Conservation (phyloP, 2,888 invertebrate species). For the Stenolophus ochropezus region DNA sequence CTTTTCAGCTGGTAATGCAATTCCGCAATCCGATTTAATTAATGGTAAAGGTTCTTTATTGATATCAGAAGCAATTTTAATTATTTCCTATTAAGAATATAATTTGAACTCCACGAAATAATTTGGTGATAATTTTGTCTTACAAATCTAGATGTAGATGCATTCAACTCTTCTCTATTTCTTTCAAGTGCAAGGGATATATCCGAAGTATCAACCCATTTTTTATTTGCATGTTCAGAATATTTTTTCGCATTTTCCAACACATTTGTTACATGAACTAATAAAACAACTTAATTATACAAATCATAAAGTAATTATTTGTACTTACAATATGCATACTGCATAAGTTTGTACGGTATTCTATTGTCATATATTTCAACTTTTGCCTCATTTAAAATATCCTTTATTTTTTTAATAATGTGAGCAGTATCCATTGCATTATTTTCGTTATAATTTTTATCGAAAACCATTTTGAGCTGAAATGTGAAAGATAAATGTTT, state of each 20-base stretch:
- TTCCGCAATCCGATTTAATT: constrained; percentile 23
- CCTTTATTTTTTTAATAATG: constrained; percentile 10
- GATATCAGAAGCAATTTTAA: constrained; percentile 59
- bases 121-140: too few species aligned
- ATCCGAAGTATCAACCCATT: constrained; percentile 52
- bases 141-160: constrained; percentile 48
- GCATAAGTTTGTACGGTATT: constrained; percentile 52
- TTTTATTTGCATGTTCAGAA: constrained; percentile 60
- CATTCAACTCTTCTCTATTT: constrained; percentile 45
- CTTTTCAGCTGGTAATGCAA: constrained; percentile 58
- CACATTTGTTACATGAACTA: constrained; percentile 58
- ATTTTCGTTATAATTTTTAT: neutral
- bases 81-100: constrained; percentile 12
- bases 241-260: constrained; percentile 59
- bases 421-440: neutral
- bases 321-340: constrained; percentile 57
- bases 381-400: constrained; percentile 50
- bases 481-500: neutral
- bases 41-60: constrained; percentile 60
- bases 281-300: constrained; percentile 36
- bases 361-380: constrained; percentile 56
- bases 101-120: too few species aligned
- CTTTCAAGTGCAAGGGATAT: constrained; percentile 58
- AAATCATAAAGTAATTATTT: neutral
- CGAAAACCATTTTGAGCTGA: constrained; percentile 4